These are phyloP conservation scores for Yoshiicerus persimilis DNA, from an alignment of 1,140 invertebrate species.

Conservation along the genomic window DNA sequence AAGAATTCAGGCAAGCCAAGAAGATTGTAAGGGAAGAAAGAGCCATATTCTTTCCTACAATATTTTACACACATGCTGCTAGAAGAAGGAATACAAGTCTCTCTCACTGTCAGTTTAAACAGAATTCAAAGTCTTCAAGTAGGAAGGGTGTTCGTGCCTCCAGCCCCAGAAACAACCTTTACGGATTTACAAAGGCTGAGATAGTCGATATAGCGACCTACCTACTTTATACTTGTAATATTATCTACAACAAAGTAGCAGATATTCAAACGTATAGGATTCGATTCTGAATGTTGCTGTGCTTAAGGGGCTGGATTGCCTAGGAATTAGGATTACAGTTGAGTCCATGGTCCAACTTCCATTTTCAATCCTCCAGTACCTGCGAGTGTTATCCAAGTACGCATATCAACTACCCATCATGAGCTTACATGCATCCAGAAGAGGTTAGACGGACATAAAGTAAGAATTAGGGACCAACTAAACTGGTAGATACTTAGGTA, in stretches of 20 bases:
- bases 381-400: background rate
- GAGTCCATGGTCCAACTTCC: background rate
- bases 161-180: background rate
- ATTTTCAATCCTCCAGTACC: background rate
- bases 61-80: background rate
- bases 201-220: too few relatives aligned
- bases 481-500: background rate
- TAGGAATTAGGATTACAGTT: background rate
- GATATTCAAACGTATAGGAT: too few relatives aligned
- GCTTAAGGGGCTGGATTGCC: background rate
- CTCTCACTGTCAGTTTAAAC: background rate
- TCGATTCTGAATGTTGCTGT: background rate
- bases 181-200: background rate
- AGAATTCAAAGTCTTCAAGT: background rate
- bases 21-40: too few relatives aligned
- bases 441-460: background rate
- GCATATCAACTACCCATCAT: too few relatives aligned
- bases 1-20: background rate
- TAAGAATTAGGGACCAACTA: background rate
- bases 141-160: slow-evolving; percentile 1
- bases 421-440: background rate
- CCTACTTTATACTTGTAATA: too few relatives aligned
- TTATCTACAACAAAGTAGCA: too few relatives aligned
- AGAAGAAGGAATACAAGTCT: background rate
- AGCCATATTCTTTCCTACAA: background rate